Evolutionary conservation across 2,113 vertebrate species (phyloP), one percentile per base, ranked within the genome.

Genomic region (Jacana jacana): DNA sequence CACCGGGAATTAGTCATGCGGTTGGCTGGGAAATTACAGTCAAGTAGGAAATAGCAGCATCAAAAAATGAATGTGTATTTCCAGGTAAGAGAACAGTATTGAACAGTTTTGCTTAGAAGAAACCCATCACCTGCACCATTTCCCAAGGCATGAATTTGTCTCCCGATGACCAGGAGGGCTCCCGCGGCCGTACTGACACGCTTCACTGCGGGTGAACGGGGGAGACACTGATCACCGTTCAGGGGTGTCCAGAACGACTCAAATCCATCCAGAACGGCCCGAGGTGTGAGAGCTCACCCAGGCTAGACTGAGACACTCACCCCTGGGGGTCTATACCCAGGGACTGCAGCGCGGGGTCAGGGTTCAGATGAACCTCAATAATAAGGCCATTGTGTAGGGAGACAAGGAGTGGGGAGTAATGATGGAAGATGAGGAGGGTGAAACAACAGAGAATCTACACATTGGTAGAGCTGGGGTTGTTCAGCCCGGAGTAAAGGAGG

Each of bases 11-110:
- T 90, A 81, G 51, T 95, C 93, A 88, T 4, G 6, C 39, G 28
- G n/a, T 5, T 81, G 42, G 27, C 51, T 68, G 61, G 69, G 83
- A 78, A 71, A 44, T 72, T 31, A 57, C n/a, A 68, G 52, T 49
- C 51, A 87, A 81, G 61, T 97, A 88, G 95, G 96, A 96, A 96
- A 92, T 11, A 80, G 55, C 52, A 93, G 44, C 81, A 89, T 65
- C 39, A 69, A 70, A 49, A 54, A 54, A 40, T 49, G 3, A 6
- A 28, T 4, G 0, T 69, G 0, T 77, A 24, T 91, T 95, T 88
- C 51, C 70, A 70, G 68, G 42, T 24, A 17, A 9, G 25, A 71
- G 57, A 95, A 69, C 90, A 76, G 79, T 3, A n/a, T 25, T 9
- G 51, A 76, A 57, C 12, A 19, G 33, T 17, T 54, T 73, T 95